Evolutionary conservation across 2,797 vertebrate species (phyloP).

Genomic region (Liparis tanakae): DNA sequence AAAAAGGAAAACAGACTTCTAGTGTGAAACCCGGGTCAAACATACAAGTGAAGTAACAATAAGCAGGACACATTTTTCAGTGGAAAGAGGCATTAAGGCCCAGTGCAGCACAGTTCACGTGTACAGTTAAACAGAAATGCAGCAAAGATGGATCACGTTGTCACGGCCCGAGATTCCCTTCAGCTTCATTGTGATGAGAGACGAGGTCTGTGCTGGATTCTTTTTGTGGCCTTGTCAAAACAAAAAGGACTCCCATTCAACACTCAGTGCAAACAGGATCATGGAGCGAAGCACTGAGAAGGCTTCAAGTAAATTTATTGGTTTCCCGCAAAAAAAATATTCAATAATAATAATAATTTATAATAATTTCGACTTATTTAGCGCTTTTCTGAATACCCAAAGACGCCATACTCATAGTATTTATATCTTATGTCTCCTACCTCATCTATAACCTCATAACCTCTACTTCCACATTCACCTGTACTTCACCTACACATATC

Average conservation of each 20-base stretch:
- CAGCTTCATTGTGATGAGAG: conserved; percentile 30
- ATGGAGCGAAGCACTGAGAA: conserved; percentile 28
- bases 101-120: not conserved
- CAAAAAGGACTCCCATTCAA: conserved; percentile 18
- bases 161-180: not conserved
- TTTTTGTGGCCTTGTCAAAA: conserved; percentile 41
- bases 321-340: conserved; percentile 17
- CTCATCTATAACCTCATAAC: too few relatives aligned
- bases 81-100: not conserved
- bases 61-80: not conserved
- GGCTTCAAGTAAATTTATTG: conserved; percentile 17
- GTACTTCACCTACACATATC: too few relatives aligned
- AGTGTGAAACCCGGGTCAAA: conserved; percentile 3
- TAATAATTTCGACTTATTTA: too few relatives aligned
- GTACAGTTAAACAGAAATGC: not conserved
- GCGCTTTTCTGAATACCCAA: too few relatives aligned
- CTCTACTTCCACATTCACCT: too few relatives aligned
- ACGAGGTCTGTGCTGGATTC: conserved; percentile 34
- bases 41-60: not conserved
- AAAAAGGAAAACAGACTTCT: not conserved
- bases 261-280: conserved; percentile 36
- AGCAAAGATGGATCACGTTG: conserved; percentile 1
- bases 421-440: too few relatives aligned
- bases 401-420: too few relatives aligned
- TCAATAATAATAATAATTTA: too few relatives aligned